phyloP scores from a whole-genome alignment of 53 echinoderm and acorn worm species.

The Apostichopus leukothele region DNA sequence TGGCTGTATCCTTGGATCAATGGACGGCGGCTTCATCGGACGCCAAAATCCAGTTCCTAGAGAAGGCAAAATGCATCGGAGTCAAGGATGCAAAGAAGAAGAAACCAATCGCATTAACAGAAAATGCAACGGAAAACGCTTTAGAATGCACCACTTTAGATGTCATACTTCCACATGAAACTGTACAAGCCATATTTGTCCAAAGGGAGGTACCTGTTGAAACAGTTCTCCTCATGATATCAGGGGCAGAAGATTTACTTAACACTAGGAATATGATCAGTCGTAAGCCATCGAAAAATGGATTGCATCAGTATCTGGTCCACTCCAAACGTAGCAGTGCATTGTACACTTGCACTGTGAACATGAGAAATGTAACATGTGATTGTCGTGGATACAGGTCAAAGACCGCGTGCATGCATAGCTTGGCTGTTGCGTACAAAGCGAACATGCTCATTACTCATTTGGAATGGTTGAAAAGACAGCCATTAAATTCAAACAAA shows the following conservation, averaged over 20 bases:
- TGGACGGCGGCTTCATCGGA: slow-evolving; percentile 48
- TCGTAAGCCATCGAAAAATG: slow-evolving; percentile 23
- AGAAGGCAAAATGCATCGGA: not conserved
- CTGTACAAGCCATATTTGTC: slow-evolving; percentile 11
- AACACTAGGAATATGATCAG: slow-evolving; percentile 28
- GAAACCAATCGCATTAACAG: not conserved
- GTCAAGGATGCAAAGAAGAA: slow-evolving; percentile 46
- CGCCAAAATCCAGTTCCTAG: slow-evolving; percentile 26
- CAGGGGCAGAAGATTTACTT: slow-evolving; percentile 50
- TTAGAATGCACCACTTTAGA: slow-evolving; percentile 32
- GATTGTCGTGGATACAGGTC: slow-evolving; percentile 50
- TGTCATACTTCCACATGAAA: slow-evolving; percentile 47
- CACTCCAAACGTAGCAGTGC: slow-evolving; percentile 43
- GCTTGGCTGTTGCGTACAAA: slow-evolving; percentile 47
- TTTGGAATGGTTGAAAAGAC: slow-evolving; percentile 50
- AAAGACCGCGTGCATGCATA: slow-evolving; percentile 51
- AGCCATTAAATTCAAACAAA: slow-evolving; percentile 47
- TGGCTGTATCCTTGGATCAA: slow-evolving; percentile 7
- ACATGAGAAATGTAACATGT: slow-evolving; percentile 46
- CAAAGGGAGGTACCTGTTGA: slow-evolving; percentile 34
- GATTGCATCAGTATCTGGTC: slow-evolving; percentile 37
- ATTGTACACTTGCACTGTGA: slow-evolving; percentile 38
- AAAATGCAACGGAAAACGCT: not conserved
- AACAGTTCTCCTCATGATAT: slow-evolving; percentile 43
- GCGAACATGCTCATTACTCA: slow-evolving; percentile 32